Evolutionary conservation across 2,797 vertebrate species (phyloP), one percentile per base, ranked within the genome.

Genomic region (Epinephelus coioides): DNA sequence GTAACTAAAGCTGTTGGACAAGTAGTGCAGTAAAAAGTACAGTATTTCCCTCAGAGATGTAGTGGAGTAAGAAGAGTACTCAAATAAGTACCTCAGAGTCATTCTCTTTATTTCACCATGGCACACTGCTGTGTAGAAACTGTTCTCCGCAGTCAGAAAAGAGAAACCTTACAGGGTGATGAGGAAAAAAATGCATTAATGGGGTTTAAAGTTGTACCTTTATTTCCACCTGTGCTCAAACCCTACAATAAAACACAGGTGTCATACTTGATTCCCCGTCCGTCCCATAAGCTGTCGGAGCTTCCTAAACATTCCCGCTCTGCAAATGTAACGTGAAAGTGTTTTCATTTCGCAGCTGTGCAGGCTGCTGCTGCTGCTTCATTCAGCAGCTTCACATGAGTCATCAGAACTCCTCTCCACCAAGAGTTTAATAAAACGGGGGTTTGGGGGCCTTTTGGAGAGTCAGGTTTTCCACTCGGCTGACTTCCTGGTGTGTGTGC

Each of bases 371-470:
- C 34, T 72, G 60, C 73, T 25, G 57, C 43, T 78, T 53, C 66
- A 43, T 69, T 66, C 71, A 68, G 77, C 1, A 55, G 81, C 73
- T 89, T 80, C 80, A 46, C 83, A 43, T 81, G 85, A 86, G 50
- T 90, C 89, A 90, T 84, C 89, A 50, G 49, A 69, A 60, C 71
- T 67, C 7, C 6, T 66, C 76, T 59, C 71, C 51, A 27, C 7
- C 1, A 55, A 44, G 43, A 73, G 14, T 25, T 80, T 59, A 61
- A 72, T 66, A 77, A 53, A 76, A 56, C 25, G 46, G 40, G 11
- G 69, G 78, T 27, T 69, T 65, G 49, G 18, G 46, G 68, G 62
- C 53, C 34, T 53, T 61, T 46, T 80, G 27, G 56, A 73, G 67
- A 53, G 75, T 53, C 60, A 53, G 46, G 55, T 76, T 83, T 85